phyloP scores from a whole-genome alignment of 2,113 vertebrate genomes.

The Limanda limanda region DNA sequence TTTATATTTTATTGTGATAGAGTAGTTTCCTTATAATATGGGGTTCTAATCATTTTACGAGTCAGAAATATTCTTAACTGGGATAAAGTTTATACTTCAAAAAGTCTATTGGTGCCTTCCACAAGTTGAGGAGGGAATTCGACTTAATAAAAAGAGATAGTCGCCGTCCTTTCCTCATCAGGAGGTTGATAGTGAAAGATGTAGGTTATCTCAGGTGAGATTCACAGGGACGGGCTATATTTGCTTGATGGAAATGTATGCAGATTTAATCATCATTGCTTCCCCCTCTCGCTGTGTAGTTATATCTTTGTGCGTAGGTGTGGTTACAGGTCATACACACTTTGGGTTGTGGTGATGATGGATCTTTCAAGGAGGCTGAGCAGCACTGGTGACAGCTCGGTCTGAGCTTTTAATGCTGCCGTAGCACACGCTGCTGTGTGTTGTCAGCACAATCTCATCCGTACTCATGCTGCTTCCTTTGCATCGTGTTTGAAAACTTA shows the following conservation, averaged over 20 bases:
- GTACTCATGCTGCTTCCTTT: not conserved
- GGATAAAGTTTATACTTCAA: not conserved
- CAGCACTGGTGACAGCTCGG: not conserved
- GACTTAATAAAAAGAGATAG: not conserved
- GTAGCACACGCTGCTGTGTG: not conserved
- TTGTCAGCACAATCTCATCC: not conserved
- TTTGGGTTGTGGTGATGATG: not conserved
- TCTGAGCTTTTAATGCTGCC: not conserved
- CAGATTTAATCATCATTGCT: not conserved
- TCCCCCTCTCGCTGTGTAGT: not conserved
- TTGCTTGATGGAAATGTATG: not conserved
- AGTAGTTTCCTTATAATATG: not conserved
- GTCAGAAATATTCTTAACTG: not conserved
- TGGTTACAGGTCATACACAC: not conserved
- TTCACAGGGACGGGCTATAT: not conserved
- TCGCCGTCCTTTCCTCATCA: not conserved
- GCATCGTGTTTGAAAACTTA: not conserved
- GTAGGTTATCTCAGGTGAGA: conserved; percentile 3
- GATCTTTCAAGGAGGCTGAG: not conserved
- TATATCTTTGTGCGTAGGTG: not conserved
- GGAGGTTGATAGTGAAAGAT: not conserved
- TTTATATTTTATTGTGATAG: not conserved
- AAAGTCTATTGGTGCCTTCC: too few relatives aligned
- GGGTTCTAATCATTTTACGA: not conserved
- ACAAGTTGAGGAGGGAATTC: too few relatives aligned